Conservation (phyloP, 2,888 invertebrate species). For the Athripsodes cinereus region DNA sequence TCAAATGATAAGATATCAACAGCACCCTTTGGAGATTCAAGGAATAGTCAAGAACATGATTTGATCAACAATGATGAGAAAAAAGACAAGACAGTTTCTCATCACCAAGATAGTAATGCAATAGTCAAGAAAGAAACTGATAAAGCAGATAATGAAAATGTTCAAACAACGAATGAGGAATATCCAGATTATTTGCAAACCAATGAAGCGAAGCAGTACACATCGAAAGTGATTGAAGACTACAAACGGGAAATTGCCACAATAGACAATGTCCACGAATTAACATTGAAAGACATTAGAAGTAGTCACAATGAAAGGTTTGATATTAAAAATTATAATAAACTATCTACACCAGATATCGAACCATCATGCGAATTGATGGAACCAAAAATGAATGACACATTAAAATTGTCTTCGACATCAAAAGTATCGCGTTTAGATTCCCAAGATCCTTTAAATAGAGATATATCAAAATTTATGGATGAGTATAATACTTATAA, state of each 20-base stretch:
- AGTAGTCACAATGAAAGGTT: conserved; percentile 25
- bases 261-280: conserved; percentile 45
- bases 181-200: conserved; percentile 45
- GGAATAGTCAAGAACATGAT: too few species aligned
- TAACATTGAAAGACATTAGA: conserved; percentile 47
- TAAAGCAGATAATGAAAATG: not conserved
- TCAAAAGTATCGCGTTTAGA: not conserved
- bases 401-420: too few species aligned
- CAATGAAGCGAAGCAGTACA: conserved; percentile 46
- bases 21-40: not conserved
- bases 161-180: conserved; percentile 27
- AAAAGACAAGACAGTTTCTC: too few species aligned
- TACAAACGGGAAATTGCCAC: conserved; percentile 48
- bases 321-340: not conserved
- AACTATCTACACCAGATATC: not conserved
- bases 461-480: conserved; percentile 14
- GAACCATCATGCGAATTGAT: not conserved
- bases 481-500: conserved; percentile 15
- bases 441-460: not conserved
- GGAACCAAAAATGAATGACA: too few species aligned
- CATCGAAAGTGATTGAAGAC: conserved; percentile 49
- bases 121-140: not conserved
- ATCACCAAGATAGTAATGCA: too few species aligned
- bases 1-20: not conserved
- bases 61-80: too few species aligned